Evolutionary conservation across 1,140 invertebrate species (phyloP).

Genomic region (Bathynomus jamesi): DNA sequence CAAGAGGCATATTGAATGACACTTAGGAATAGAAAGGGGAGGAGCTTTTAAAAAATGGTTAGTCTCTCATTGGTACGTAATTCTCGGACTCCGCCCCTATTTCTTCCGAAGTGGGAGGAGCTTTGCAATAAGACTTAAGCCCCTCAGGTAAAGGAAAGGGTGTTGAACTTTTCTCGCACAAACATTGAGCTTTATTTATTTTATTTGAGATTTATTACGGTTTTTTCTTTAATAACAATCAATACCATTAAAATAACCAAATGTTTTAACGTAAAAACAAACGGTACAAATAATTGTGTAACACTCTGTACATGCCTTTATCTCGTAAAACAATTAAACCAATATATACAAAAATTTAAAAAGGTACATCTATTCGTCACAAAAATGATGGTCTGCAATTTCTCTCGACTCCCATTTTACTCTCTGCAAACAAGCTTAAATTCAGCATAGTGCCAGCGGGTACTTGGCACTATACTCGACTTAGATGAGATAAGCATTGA

Average conservation of each 20-base stretch:
- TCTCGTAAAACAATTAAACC: too few relatives aligned
- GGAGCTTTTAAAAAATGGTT: neutral
- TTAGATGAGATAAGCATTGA: too few relatives aligned
- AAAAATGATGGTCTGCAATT: too few relatives aligned
- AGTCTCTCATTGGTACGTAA: neutral
- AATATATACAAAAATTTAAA: too few relatives aligned
- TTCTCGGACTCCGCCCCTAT: neutral
- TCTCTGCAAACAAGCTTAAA: too few relatives aligned
- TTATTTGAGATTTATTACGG: neutral
- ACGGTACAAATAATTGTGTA: too few relatives aligned
- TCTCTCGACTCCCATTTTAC: too few relatives aligned
- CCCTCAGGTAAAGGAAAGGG: neutral
- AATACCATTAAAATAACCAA: slow-evolving; percentile 1
- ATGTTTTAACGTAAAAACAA: too few relatives aligned
- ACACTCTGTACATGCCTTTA: too few relatives aligned
- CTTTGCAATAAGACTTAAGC: neutral
- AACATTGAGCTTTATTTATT: neutral
- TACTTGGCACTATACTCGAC: too few relatives aligned
- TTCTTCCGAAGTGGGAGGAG: neutral
- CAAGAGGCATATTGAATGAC: neutral
- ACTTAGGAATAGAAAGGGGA: neutral
- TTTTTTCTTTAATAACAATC: neutral
- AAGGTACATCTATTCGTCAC: too few relatives aligned
- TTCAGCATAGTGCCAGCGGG: too few relatives aligned
- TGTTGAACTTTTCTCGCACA: neutral